phyloP scores from a whole-genome alignment of 2,797 vertebrate genomes.

The Thunnus albacares region DNA sequence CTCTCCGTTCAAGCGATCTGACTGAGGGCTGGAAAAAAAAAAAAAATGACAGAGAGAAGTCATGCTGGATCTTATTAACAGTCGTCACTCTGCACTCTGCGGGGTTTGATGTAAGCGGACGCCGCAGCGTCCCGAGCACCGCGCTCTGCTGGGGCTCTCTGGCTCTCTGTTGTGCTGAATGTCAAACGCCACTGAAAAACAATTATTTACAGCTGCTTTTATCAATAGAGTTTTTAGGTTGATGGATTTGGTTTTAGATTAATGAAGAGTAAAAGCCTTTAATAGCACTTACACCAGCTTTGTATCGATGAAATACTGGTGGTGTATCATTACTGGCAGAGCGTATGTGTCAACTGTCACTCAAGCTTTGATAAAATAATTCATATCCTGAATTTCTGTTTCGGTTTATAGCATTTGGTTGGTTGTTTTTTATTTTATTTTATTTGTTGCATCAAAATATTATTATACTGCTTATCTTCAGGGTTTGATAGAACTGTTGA shows the following conservation, averaged over 20 bases:
- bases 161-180: slow-evolving; percentile 56
- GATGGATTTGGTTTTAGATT: slow-evolving; percentile 74
- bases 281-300: slow-evolving; percentile 68
- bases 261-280: slow-evolving; percentile 75
- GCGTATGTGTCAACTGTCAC: slow-evolving; percentile 72
- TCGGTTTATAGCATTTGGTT: slow-evolving; percentile 27
- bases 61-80: slow-evolving; percentile 74
- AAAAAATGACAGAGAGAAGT: slow-evolving; percentile 71
- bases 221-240: slow-evolving; percentile 59
- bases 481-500: slow-evolving; percentile 48
- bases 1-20: slow-evolving; percentile 61
- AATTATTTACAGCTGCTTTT: slow-evolving; percentile 76
- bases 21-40: slow-evolving; percentile 47
- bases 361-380: slow-evolving; percentile 67
- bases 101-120: slow-evolving; percentile 61
- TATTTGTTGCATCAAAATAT: slow-evolving; percentile 49
- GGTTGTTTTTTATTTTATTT: slow-evolving; percentile 40
- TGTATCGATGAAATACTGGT: slow-evolving; percentile 64
- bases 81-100: slow-evolving; percentile 54
- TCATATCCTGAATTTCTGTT: slow-evolving; percentile 59
- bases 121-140: slow-evolving; percentile 18
- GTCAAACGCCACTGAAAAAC: slow-evolving; percentile 68
- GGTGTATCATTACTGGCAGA: slow-evolving; percentile 54
- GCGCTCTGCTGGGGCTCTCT: slow-evolving; percentile 45
- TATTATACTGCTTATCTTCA: slow-evolving; percentile 41